Evolutionary conservation across 53 echinoderm and acorn worm species (phyloP).

Genomic region (Holothuria leucospilota): DNA sequence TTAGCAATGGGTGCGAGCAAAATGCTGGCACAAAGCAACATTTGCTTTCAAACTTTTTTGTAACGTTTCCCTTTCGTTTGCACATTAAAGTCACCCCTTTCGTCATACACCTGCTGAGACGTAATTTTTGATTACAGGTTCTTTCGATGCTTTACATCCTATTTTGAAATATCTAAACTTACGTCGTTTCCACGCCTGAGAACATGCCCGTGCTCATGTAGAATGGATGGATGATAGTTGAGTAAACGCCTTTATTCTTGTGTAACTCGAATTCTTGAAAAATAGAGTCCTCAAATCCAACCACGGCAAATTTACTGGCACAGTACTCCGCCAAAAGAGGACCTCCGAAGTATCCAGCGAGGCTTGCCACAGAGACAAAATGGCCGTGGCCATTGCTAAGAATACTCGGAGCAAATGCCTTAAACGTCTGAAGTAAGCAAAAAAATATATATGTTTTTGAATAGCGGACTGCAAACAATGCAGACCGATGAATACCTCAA

Average conservation of each 20-base stretch:
- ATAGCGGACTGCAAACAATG: no score
- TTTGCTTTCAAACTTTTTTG: no score
- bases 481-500: no score
- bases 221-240: conserved; percentile 91
- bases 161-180: conserved; percentile 6
- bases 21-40: no score
- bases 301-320: conserved; percentile 94
- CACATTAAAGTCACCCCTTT: no score
- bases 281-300: conserved; percentile 89
- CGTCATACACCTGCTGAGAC: no score
- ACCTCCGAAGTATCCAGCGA: conserved; percentile 88
- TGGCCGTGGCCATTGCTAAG: conserved; percentile 88
- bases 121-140: no score
- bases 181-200: conserved; percentile 84
- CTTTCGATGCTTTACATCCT: no score
- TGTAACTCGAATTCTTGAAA: conserved; percentile 72
- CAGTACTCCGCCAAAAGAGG: conserved; percentile 85
- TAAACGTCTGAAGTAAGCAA: conserved; percentile 72
- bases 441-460: no score
- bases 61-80: no score
- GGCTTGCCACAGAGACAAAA: conserved; percentile 88
- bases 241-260: conserved; percentile 75
- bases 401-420: conserved; percentile 93
- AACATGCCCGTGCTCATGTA: conserved; percentile 99
- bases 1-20: no score